Evolutionary conservation across 1,140 invertebrate species (phyloP), one percentile per base, ranked within the genome.

Genomic region (Zaprionus gabonicus): DNA sequence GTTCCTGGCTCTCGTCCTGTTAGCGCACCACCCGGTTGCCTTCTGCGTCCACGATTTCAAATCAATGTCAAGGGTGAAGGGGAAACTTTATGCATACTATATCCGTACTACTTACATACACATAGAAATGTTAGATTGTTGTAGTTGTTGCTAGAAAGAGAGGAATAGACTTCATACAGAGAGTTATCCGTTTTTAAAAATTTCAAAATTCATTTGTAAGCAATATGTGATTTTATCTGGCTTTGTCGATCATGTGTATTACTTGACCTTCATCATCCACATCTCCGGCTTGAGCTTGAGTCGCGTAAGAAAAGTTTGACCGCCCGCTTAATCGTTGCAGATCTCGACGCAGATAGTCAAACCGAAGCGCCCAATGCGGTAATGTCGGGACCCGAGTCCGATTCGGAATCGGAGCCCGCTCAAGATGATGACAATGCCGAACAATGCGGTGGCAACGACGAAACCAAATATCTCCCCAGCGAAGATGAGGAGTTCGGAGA

Each of bases 401-500:
- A 93, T 58, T 79, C 92, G 1, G 92, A 93, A 49, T 91, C 92
- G 17, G 92, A 91, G 34, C 23, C 44, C 9, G 76, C 68, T 36
- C 74, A 49, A 34, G 81, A 81, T 28, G 80, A 81, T 57, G 69
- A 78, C 28, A 36, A 25, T 15, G 72, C 68, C 28, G 92, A 93
- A 0, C 64, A 23, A 9, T 90, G 66, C 93, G 94, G 36, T 87
- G 84, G 9, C 9, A 34, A 3, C 20, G 92, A 85, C 1, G 95
- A 96, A 83, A 96, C 95, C 15, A 93, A 93, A 3, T 96, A 96
- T 81, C 91, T 94, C 63, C 94, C 95, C 58, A 94, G 95, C 75
- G 93, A 93, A 28, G 95, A 96, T 80, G 96, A 96, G 90, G 94
- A 97, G 80, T 94, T 97, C 75, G 96, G 96, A 67, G 93, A 94